Percentiles rank a stretch among this genome's conserved stretches.
Conservation (phyloP, 2,797 vertebrate genomes). For the Bovichtus variegatus region DNA sequence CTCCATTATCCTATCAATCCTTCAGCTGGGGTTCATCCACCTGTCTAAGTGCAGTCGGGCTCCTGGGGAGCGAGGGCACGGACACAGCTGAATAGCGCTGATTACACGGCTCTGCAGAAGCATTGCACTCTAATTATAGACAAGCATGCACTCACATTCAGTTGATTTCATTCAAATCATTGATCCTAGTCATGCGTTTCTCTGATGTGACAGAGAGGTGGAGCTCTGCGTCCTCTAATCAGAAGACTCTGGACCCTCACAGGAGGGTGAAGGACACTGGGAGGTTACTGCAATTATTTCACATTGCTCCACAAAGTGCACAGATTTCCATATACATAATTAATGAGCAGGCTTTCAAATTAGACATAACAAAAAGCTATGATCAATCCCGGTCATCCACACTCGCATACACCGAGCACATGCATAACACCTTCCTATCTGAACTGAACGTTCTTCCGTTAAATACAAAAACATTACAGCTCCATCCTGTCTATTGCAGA, state of each 20-base stretch:
- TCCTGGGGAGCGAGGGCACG: constrained; percentile 24
- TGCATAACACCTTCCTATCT: neutral
- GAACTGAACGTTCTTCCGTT: constrained; percentile 30
- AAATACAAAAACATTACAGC: no score
- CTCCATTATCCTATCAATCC: constrained; percentile 65
- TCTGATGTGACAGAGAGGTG: constrained; percentile 16
- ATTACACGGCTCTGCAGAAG: neutral
- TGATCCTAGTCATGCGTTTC: constrained; percentile 33
- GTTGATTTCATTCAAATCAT: constrained; percentile 17
- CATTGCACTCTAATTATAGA: neutral
- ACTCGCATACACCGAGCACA: constrained; percentile 1
- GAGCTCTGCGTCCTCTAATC: constrained; percentile 23
- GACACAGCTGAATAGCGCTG: constrained; percentile 6
- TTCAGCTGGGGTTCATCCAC: constrained; percentile 54
- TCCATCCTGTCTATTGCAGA: no score
- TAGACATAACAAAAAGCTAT: constrained; percentile 23
- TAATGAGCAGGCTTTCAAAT: constrained; percentile 51
- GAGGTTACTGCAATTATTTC: constrained; percentile 57
- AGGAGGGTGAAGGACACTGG: constrained; percentile 39
- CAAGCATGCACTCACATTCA: neutral
- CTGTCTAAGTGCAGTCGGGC: constrained; percentile 31
- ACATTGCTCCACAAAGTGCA: constrained; percentile 38
- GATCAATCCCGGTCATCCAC: neutral
- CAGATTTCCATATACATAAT: constrained; percentile 48
- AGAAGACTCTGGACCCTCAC: constrained; percentile 11